Conservation (phyloP, 2,113 vertebrate species). For the Pica pica region DNA sequence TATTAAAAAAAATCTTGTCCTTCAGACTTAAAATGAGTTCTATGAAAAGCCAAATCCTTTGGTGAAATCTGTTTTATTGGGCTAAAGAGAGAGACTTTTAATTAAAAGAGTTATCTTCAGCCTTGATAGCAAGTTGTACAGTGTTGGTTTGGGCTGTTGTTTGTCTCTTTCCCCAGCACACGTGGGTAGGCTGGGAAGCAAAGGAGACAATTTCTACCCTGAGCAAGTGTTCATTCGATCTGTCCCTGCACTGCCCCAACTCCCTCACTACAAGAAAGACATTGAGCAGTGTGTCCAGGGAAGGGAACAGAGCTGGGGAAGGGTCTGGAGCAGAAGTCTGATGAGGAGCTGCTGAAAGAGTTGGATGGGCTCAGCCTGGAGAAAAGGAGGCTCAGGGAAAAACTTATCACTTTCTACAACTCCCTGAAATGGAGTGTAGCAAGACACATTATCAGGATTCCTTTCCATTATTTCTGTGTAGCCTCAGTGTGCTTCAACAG, state of each 20-base stretch:
- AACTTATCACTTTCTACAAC: not conserved
- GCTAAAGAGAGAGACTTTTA: not conserved
- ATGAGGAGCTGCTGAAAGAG: not conserved
- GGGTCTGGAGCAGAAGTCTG: not conserved
- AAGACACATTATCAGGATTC: not conserved
- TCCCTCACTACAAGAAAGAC: too few species aligned
- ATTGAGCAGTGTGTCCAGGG: accelerated
- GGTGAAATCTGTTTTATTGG: not conserved
- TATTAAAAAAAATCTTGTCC: not conserved
- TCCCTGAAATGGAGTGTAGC: not conserved
- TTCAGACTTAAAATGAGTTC: not conserved
- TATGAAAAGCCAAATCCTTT: not conserved
- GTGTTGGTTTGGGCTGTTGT: not conserved
- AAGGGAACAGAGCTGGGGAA: not conserved
- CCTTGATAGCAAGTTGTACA: not conserved
- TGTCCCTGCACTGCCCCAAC: not conserved
- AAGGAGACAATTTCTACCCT: not conserved
- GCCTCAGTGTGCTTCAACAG: not conserved
- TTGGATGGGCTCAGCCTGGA: not conserved
- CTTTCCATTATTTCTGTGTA: not conserved
- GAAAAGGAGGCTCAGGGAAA: not conserved
- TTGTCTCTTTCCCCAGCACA: not conserved
- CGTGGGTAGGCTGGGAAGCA: not conserved
- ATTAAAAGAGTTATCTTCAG: not conserved
- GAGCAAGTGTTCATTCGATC: not conserved